Conservation (phyloP, 2,797 vertebrate genomes). For the Darevskia mixta region DNA sequence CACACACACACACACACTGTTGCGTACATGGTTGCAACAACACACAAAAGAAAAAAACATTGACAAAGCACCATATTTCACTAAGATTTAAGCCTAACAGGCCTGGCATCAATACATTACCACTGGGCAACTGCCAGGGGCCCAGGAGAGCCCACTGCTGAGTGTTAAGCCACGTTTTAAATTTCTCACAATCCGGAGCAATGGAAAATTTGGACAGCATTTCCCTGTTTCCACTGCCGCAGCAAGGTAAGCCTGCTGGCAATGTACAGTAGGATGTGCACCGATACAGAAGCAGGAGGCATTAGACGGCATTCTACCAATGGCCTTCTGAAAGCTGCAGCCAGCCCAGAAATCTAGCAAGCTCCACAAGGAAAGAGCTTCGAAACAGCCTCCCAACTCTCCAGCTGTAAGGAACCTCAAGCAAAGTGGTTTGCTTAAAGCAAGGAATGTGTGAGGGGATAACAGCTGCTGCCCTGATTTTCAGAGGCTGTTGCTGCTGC, state of each 20-base stretch:
- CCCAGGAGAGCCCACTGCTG: background rate
- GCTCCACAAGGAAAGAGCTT: slow-evolving; percentile 52
- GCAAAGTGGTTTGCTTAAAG: background rate
- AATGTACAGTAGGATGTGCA: too few species aligned
- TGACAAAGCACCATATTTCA: background rate
- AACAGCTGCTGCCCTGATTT: slow-evolving; percentile 29
- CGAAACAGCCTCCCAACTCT: background rate
- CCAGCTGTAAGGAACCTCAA: background rate
- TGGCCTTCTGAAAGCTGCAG: background rate
- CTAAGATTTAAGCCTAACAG: background rate
- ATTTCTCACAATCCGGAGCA: background rate
- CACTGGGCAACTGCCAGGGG: background rate
- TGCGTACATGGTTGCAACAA: too few species aligned
- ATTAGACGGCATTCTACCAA: background rate
- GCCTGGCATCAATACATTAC: background rate
- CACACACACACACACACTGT: background rate
- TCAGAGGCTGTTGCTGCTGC: slow-evolving; percentile 48
- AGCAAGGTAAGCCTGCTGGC: background rate
- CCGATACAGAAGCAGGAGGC: background rate
- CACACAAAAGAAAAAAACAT: too few species aligned
- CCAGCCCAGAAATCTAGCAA: background rate
- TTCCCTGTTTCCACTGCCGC: background rate
- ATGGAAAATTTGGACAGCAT: background rate
- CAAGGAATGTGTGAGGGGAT: slow-evolving; percentile 6
- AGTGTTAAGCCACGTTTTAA: background rate